Base-by-base conservation (phyloP, 37 sponge, comb jelly and placozoan species). In the Agelas oroides region DNA sequence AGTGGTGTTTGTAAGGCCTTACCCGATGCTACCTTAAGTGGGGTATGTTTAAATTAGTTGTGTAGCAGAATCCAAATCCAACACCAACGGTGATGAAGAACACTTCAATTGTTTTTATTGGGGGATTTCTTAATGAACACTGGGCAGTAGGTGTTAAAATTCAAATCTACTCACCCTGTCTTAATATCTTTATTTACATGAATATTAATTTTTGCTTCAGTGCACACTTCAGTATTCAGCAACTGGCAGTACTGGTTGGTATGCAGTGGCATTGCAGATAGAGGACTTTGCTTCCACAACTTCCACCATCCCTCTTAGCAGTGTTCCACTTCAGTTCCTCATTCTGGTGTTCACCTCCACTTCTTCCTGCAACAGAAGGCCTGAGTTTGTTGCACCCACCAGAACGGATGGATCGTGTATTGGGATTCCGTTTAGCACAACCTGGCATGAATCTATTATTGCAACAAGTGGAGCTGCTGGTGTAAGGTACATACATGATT, bases 301-400 rank as follows among this genome's bases (percentile, higher is more conserved):
- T 23, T 31, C 19, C 31, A 72, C 73, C 14, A 32, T 33, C 6
- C 80, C 80, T 46, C 38, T 87, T 34, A 87, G 87, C 69, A 87
- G 87, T 79, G 74, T 87, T 19, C 80, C 80, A 30, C 31, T 87
- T 21, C 87, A 87, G 66, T 87, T 87, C 59, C 53, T 87, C 39
- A 53, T 87, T 41, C 16, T 59, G 31, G 71, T 86, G 52, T 71
- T 79, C 39, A n/a, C 3, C 73, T 63, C 65, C 24, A 53, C 46
- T 28, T 25, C 30, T 2, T 27, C 65, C 3, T 79, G 87, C n/a
- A n/a, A 54, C 33, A 59, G 39, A 14, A 58, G 52, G 28, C 64
- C 64, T 11, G 46, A 46, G 46, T 46, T 46, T 46, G 46, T 46
- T 8, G 46, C 3, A 46, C 46, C 46, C 3, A 84, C 85, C 25